phyloP scores from a whole-genome alignment of 2,113 vertebrate species.

The Chaenocephalus aceratus region DNA sequence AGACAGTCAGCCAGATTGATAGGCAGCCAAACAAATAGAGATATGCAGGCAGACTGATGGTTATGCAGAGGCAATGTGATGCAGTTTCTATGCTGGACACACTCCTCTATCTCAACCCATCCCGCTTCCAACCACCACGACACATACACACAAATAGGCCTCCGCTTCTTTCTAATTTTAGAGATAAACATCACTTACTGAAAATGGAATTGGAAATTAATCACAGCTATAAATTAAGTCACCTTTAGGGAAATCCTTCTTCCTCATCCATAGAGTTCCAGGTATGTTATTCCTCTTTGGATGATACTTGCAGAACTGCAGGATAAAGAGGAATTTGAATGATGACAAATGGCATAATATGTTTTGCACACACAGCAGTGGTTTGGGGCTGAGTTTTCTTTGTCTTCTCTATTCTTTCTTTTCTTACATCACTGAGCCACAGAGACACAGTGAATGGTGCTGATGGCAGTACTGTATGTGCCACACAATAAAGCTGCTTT shows the following conservation, averaged over 20 bases:
- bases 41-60: slow-evolving; percentile 68
- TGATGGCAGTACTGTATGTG: slow-evolving; percentile 49
- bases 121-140: neutral
- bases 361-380: slow-evolving; percentile 72
- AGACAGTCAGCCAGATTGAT: slow-evolving; percentile 61
- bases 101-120: neutral
- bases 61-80: slow-evolving; percentile 61
- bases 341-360: slow-evolving; percentile 67
- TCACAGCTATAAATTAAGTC: slow-evolving; percentile 78
- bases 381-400: slow-evolving; percentile 43
- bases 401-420: neutral
- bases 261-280: slow-evolving; percentile 45
- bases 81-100: slow-evolving; percentile 41
- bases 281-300: slow-evolving; percentile 38
- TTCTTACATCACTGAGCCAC: slow-evolving; percentile 58
- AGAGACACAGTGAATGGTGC: slow-evolving; percentile 62
- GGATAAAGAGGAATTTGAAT: slow-evolving; percentile 57
- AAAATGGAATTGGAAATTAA: slow-evolving; percentile 83
- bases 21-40: slow-evolving; percentile 62
- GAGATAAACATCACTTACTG: slow-evolving; percentile 77
- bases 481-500: slow-evolving; percentile 81
- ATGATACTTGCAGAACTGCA: slow-evolving; percentile 44
- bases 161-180: slow-evolving; percentile 71
- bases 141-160: slow-evolving; percentile 52
- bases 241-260: slow-evolving; percentile 65